These are phyloP conservation scores for Etheostoma cragini DNA, from an alignment of 2,113 vertebrate genomes.

Conservation along the genomic window DNA sequence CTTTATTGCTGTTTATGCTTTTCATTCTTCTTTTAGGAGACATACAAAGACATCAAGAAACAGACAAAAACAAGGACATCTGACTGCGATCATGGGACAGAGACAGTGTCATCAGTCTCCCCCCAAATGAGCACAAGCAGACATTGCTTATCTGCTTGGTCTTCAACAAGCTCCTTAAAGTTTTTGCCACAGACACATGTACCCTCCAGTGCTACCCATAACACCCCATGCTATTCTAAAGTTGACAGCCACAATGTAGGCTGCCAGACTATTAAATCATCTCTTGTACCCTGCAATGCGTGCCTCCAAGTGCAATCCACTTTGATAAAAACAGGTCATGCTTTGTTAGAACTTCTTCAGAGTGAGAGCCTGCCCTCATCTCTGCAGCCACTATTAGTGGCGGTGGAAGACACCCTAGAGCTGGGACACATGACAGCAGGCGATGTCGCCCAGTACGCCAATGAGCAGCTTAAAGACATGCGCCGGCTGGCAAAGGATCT, in stretches of 20 bases:
- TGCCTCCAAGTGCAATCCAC: slow-evolving; percentile 84
- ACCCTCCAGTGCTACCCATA: neutral
- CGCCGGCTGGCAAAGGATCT: slow-evolving; percentile 87
- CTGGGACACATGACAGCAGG: slow-evolving; percentile 81
- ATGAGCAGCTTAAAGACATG: slow-evolving; percentile 89
- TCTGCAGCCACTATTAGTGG: slow-evolving; percentile 84
- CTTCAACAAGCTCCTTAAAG: slow-evolving; percentile 47
- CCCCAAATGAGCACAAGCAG: slow-evolving; percentile 29
- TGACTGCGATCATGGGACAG: slow-evolving; percentile 21
- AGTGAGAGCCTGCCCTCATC: slow-evolving; percentile 91
- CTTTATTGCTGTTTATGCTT: neutral
- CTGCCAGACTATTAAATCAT: slow-evolving; percentile 79
- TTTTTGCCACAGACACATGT: slow-evolving; percentile 24
- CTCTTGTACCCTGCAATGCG: slow-evolving; percentile 83
- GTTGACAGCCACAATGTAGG: slow-evolving; percentile 60
- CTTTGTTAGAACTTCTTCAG: slow-evolving; percentile 85
- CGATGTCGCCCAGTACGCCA: slow-evolving; percentile 88
- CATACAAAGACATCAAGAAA: slow-evolving; percentile 17
- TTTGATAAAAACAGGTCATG: slow-evolving; percentile 83
- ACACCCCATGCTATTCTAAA: neutral
- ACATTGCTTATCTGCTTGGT: slow-evolving; percentile 27
- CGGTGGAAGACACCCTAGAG: slow-evolving; percentile 78
- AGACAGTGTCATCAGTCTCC: slow-evolving; percentile 13
- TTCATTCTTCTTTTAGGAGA: slow-evolving; percentile 43
- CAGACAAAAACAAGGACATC: slow-evolving; percentile 34